These are phyloP conservation scores for Erebia ligea DNA, from an alignment of 2,888 invertebrate genomes.

Conservation along the genomic window DNA sequence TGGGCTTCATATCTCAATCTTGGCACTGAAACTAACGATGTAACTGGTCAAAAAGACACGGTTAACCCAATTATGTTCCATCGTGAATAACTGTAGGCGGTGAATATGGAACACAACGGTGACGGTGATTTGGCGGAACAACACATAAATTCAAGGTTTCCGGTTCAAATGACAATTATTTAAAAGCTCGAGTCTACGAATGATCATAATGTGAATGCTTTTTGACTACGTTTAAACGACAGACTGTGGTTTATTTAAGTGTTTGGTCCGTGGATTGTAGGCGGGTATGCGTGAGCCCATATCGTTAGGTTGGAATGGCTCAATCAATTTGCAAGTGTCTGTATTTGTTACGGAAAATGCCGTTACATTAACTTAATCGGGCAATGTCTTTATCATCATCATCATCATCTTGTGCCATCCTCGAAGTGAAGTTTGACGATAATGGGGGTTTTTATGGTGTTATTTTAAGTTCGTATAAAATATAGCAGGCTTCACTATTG, in stretches of 20 bases:
- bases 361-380: background rate
- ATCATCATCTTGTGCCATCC: too few relatives aligned
- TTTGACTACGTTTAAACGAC: background rate
- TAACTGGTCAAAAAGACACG: constrained; percentile 30
- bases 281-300: background rate
- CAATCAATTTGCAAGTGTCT: background rate
- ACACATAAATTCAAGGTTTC: constrained; percentile 13
- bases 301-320: constrained; percentile 1
- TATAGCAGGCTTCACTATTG: too few relatives aligned
- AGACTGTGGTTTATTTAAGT: background rate
- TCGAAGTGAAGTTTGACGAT: too few relatives aligned
- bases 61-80: constrained; percentile 27
- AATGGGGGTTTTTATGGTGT: too few relatives aligned
- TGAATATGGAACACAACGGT: constrained; percentile 13
- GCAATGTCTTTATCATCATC: background rate
- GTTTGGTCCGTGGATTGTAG: background rate
- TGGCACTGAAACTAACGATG: constrained; percentile 25
- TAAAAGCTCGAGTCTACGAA: background rate
- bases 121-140: constrained; percentile 8
- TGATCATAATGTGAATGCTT: background rate
- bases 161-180: background rate
- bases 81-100: constrained; percentile 26
- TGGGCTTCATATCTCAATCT: constrained; percentile 11
- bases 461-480: too few relatives aligned
- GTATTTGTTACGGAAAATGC: background rate